A percentile compares a stretch with the other conserved stretches of the same genome.
Evolutionary conservation across 92 coral and sea anemone genomes (phyloP).

Genomic region (Epizoanthus rinbou): DNA sequence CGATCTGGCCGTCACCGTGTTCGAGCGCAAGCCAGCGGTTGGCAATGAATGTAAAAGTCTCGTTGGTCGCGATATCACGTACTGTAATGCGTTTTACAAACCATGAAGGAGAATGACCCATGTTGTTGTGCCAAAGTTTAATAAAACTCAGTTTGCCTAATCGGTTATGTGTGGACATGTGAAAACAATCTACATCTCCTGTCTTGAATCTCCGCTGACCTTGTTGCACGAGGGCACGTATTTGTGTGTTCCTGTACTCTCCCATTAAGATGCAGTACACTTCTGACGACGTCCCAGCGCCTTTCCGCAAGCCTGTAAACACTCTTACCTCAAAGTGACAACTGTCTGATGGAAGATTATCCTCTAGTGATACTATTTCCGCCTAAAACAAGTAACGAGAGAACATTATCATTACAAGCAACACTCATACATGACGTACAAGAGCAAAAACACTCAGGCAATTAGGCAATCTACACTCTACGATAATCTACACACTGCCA

Average conservation of each 20-base stretch:
- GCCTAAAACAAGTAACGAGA: slow-evolving; percentile 23
- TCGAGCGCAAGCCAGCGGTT: slow-evolving; percentile 54
- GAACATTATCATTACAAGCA: background rate
- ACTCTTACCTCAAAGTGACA: slow-evolving; percentile 49
- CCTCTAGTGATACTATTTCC: slow-evolving; percentile 45
- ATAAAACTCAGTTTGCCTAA: slow-evolving; percentile 39
- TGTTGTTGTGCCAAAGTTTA: slow-evolving; percentile 51
- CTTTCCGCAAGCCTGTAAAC: slow-evolving; percentile 45
- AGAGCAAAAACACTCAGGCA: too few relatives aligned
- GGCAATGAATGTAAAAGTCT: slow-evolving; percentile 22
- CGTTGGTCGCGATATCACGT: slow-evolving; percentile 26
- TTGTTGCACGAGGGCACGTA: slow-evolving; percentile 38
- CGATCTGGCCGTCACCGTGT: slow-evolving; percentile 46
- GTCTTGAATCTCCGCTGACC: slow-evolving; percentile 43
- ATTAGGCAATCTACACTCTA: too few relatives aligned
- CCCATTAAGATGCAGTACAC: slow-evolving; percentile 44
- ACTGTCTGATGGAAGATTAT: slow-evolving; percentile 38
- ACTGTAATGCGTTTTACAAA: slow-evolving; percentile 32
- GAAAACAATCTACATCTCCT: slow-evolving; percentile 47
- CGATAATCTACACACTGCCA: too few relatives aligned
- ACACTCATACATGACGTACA: background rate
- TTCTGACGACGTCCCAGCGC: slow-evolving; percentile 47
- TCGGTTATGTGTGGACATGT: slow-evolving; percentile 28
- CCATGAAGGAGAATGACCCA: slow-evolving; percentile 48
- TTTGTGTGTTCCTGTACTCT: slow-evolving; percentile 17